Evolutionary conservation across 2,888 invertebrate species (phyloP), one percentile per base, ranked within the genome.

Genomic region (Junonia oenone): DNA sequence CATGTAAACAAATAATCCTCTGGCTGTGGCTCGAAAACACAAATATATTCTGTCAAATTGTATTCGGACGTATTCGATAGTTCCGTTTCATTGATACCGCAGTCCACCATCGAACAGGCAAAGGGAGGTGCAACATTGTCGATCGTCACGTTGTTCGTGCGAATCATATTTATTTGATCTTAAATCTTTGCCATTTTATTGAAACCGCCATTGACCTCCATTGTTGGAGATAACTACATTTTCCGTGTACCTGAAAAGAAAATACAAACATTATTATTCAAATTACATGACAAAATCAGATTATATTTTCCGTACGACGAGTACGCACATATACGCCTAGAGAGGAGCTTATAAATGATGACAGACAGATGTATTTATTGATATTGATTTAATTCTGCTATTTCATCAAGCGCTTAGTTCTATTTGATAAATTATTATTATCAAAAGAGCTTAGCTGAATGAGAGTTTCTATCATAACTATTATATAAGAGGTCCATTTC

Each of bases 1-100:
- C 72, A 62, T 0, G 85, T 82, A 0, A 75, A 74, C 1, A 85
- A 63, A 56, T 83, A 82, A 59, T 81, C 76, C 43, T 72, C 78
- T 1, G 80, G 52, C 96, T 50, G 46, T 13, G 56, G 52, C 11
- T 51, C 63, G 6, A 52, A 49, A 37, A 57, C 8, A 33, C 64
- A 64, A 19, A 61, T 37, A 13, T 47, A 56, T 11, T 56, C 55
- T 11, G 63, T 52, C 0, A 27, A 31, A 33, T 64, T 64, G 31
- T 46, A 53, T 6, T 54, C 52, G 1, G 50, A 58, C 37, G 35
- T 52, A 33, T 61, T 59, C n/a, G 51, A 47, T 14, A 9, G n/a
- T 6, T 53, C 27, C 5, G 50, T 45, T 4, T 38, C 51, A 14
- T 46, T 45, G 6, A 57, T 51, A 2, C 15, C n/a, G 22, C 53